Evolutionary conservation across 1,140 invertebrate species (phyloP), one percentile per base, ranked within the genome.

Genomic region (Panagrolaimus sp.): DNA sequence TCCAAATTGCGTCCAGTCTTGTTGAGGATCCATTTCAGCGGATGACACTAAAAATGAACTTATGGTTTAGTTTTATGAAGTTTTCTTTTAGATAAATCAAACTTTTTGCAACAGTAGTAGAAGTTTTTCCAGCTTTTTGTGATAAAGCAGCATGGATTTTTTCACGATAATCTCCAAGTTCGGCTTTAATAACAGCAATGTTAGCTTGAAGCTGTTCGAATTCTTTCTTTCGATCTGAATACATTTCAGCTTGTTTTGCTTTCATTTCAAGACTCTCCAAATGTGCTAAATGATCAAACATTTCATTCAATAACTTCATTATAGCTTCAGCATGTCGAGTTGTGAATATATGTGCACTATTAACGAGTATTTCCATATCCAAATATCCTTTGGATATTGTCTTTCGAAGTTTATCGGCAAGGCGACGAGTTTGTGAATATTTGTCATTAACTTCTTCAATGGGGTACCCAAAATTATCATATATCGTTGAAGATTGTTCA

Each of bases 351-450:
- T 25, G 51, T 14, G 51, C 47, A 14, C 63, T 42, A 20, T 16
- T 67, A 8, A 13, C 23, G 27, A 69, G 57, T 42, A 69, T 3
- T 3, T 31, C 47, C 44, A 48, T 53, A 20, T 69, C 48, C 16
- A 69, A 43, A 0, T 43, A 42, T 46, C 63, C 63, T 42, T 69
- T 69, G 14, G 14, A 27, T 0, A 51, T 65, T 16, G 67, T 65
- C 44, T 68, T 16, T n/a, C 67, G 66, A 3, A 69, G n/a, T 25
- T 69, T 69, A 5, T 65, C 62, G 0, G 67, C 67, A 31, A 69
- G 31, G 2, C 31, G 31, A 38, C 31, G 31, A 38, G 31, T 38
- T 38, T 38, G 31, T n/a, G n/a, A n/a, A n/a, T n/a, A n/a, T n/a
- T n/a, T n/a, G n/a, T n/a, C n/a, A n/a, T n/a, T n/a, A n/a, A n/a